phyloP scores from a whole-genome alignment of 2,113 vertebrate genomes.

The Grantiella picta region DNA sequence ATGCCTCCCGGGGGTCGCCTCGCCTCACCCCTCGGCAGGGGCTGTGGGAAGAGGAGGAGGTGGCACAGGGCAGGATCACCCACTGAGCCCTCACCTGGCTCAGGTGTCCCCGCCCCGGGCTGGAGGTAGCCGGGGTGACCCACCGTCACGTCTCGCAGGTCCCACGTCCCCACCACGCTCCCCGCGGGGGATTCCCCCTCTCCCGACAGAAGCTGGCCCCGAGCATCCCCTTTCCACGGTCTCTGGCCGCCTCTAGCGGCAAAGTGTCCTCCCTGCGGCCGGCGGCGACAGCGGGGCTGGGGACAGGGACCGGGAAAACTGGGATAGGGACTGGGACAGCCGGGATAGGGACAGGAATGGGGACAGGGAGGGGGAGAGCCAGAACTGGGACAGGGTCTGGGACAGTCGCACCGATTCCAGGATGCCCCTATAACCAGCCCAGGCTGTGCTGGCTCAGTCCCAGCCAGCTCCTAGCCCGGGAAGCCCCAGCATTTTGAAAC shows the following conservation, averaged over 20 bases:
- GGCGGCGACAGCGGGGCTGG: background rate
- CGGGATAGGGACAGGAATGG: background rate
- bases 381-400: too few relatives aligned
- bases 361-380: background rate
- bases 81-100: background rate
- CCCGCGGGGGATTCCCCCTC: background rate
- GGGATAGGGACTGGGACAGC: background rate
- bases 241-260: conserved; percentile 58
- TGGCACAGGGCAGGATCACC: background rate
- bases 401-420: background rate
- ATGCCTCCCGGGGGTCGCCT: background rate
- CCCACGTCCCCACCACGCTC: background rate
- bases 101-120: too few relatives aligned
- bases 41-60: background rate
- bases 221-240: background rate
- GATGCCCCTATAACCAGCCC: rapidly evolving
- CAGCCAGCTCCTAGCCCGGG: background rate
- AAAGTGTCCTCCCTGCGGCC: background rate
- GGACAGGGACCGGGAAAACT: too few relatives aligned
- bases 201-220: background rate
- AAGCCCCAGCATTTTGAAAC: background rate
- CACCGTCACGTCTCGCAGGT: background rate
- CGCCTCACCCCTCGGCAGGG: rapidly evolving
- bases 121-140: background rate
- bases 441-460: background rate